Base-by-base conservation (phyloP, 2,888 invertebrate species). In the Heliconius erato region DNA sequence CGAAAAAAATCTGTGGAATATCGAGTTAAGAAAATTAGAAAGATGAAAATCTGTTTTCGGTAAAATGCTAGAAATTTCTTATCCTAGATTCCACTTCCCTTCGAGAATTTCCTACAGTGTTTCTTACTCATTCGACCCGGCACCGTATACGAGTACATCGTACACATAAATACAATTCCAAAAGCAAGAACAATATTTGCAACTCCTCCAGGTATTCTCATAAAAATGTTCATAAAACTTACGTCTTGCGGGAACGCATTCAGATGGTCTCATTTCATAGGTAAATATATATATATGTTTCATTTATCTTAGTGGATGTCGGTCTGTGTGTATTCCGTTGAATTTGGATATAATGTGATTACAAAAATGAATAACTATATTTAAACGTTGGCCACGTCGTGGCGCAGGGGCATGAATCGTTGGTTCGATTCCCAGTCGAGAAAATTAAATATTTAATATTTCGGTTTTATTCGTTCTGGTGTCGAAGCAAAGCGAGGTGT, bases 111-210 rank as follows among this genome's bases (percentile, higher is more conserved):
- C 23, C 26, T 78, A 76, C 59, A 63, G 32, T 69, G 71, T 40
- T 49, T 72, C 54, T 74, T 67, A 65, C 35, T 49, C 26, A 26
- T 26, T 35, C n/a, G n/a, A 14, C 19, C 40, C 40, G 44, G 69
- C 40, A 54, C 63, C 23, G 35, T 59, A 69, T 23, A 23, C 54
- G 9, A 54, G 54, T 54, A 81, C 69, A 77, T 49, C 49, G 78
- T 82, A 74, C 79, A 67, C 63, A 72, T 71, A 71, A 81, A 83
- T 82, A 82, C 76, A 83, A 72, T 79, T 82, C 76, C 44, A 44
- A 78, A 76, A 82, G 79, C 76, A 83, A 82, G 77, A 83, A 82
- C 74, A 82, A 83, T 82, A 83, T 83, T 83, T 83, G 83, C 83
- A 74, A 83, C 76, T 82, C 79, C 83, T 82, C 72, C 71, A 82